Evolutionary conservation across 2,797 vertebrate genomes (phyloP), one percentile per base, ranked within the genome.

Genomic region (Moxostoma hubbsi): DNA sequence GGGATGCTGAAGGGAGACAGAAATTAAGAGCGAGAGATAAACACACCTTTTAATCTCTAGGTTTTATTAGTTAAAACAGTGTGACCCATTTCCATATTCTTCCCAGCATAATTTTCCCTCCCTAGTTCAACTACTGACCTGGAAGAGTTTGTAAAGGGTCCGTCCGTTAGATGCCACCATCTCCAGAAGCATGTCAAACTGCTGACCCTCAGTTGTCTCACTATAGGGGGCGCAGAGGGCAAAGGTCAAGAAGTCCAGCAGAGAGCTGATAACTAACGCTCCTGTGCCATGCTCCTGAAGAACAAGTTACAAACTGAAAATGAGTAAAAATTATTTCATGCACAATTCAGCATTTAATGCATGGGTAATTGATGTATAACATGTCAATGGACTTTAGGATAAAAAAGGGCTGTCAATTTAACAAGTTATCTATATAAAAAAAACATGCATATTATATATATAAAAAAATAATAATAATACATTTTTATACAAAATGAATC

Each of bases 181-280:
- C 90, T 99, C 98, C 24, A 99, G 92, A 83, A 99, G 92, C 97
- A 99, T 98, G 89, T 99, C 98, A 85, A 99, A 99, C 91, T 98
- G 98, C 91, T 99, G 98, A 71, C 98, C 94, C 89, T 99, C 98
- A 2, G 97, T 99, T 80, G 98, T 99, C 91, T 99, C 98, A 79
- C 98, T 99, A 89, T 99, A 99, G 0, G 98, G 98, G 83, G 97
- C 98, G 90, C 98, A 99, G 16, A 99, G 96, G 79, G 98, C 95
- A 91, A 99, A 99, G 1, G 98, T 99, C 89, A 99, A 92, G 93
- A 99, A 99, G 93, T 99, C 98, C 93, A 99, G 90, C 84, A 99
- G 95, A 0, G 98, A 95, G 93, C 98, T 99, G 93, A 99, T 98
- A 84, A 99, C 98, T 82, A 99, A 92, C 67, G 98, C 98, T 88